A percentile compares a stretch with the other conserved stretches of the same genome.
These are phyloP conservation scores for Eurytoma californica DNA, from an alignment of 2,888 invertebrate genomes.

Conservation along the genomic window DNA sequence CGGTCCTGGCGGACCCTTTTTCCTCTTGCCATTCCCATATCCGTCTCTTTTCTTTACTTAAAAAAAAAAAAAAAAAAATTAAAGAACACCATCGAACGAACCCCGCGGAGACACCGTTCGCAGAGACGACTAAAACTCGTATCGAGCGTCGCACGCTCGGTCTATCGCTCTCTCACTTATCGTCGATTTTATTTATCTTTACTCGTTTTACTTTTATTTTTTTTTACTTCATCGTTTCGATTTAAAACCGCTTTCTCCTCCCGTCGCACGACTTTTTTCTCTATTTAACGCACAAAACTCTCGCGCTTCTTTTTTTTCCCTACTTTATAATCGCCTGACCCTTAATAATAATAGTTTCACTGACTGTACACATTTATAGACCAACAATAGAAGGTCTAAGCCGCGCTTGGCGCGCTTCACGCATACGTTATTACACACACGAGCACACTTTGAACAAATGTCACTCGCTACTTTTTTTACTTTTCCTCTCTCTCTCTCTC, in stretches of 20 bases:
- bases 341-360: conserved; percentile 75
- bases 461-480: conserved; percentile 54
- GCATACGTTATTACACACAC: conserved; percentile 62
- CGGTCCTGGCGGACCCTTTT: conserved; percentile 5
- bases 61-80: conserved; percentile 37
- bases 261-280: conserved; percentile 48
- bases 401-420: conserved; percentile 70
- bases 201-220: conserved; percentile 27
- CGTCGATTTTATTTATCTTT: conserved; percentile 36
- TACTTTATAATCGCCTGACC: conserved; percentile 66
- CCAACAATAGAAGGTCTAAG: conserved; percentile 75
- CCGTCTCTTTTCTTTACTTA: conserved; percentile 19
- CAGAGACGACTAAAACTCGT: conserved; percentile 66
- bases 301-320: conserved; percentile 29
- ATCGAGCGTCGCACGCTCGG: conserved; percentile 54
- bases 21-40: conserved; percentile 16
- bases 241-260: conserved; percentile 44
- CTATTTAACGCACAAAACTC: conserved; percentile 53
- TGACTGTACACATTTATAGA: conserved; percentile 75
- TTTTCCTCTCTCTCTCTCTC: conserved; percentile 36
- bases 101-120: conserved; percentile 65
- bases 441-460: conserved; percentile 56
- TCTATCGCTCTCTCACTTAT: conserved; percentile 51
- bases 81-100: conserved; percentile 63
- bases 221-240: conserved; percentile 46